Conservation (phyloP, 2,797 vertebrate genomes). For the Vireo griseus region DNA sequence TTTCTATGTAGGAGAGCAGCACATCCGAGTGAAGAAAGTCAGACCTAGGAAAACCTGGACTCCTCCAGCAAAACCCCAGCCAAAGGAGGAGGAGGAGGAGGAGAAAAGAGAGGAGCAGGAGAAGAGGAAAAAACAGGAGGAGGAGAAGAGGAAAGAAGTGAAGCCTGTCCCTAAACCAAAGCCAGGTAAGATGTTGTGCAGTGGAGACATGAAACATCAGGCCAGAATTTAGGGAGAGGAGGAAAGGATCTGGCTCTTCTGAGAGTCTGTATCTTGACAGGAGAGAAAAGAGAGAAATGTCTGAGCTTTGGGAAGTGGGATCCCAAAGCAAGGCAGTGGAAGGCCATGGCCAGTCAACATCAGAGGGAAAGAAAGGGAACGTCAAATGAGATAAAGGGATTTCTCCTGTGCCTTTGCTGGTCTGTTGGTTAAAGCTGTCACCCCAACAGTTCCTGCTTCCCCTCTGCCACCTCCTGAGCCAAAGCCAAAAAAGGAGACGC, state of each 20-base stretch:
- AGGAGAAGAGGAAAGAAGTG: background rate
- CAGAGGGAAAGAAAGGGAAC: background rate
- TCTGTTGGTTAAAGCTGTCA: background rate
- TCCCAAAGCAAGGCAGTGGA: background rate
- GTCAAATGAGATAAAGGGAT: background rate
- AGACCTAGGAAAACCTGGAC: conserved; percentile 59
- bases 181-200: background rate
- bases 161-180: background rate
- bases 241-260: background rate
- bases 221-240: background rate
- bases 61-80: conserved; percentile 17
- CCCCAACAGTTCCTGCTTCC: background rate
- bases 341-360: background rate
- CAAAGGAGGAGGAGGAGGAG: background rate
- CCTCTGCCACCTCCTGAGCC: background rate
- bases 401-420: background rate
- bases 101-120: background rate
- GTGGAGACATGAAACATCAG: background rate
- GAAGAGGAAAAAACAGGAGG: background rate
- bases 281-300: background rate
- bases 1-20: conserved; percentile 66
- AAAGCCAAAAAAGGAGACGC: background rate
- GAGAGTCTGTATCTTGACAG: background rate
- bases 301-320: background rate
- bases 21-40: conserved; percentile 41